These are phyloP conservation scores for Glomeris maerens DNA, from an alignment of 1,140 invertebrate species.

Conservation along the genomic window DNA sequence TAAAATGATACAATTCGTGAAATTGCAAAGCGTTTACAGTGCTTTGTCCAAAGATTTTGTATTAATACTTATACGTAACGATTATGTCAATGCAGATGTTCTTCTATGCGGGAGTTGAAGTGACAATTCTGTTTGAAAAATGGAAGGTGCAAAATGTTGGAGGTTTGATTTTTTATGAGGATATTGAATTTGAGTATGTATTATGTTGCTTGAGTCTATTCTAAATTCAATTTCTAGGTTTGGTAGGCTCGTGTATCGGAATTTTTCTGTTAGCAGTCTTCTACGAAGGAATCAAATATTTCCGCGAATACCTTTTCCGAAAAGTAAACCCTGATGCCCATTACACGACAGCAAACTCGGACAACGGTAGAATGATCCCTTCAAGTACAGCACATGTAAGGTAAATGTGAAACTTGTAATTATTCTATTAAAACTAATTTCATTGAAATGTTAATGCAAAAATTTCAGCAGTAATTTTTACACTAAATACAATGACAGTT, in stretches of 20 bases:
- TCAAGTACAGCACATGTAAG: not conserved
- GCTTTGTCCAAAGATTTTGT: too few relatives aligned
- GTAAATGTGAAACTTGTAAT: not conserved
- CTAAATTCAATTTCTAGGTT: conserved; percentile 28
- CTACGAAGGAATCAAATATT: conserved; percentile 85
- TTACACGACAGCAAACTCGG: not conserved
- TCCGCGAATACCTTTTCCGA: conserved; percentile 31
- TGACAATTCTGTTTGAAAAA: conserved; percentile 52
- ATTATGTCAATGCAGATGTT: conserved; percentile 38
- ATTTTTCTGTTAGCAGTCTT: conserved; percentile 70
- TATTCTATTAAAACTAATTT: not conserved
- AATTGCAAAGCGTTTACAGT: too few relatives aligned
- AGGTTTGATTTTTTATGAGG: conserved; percentile 20
- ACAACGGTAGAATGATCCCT: not conserved
- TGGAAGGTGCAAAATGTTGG: conserved; percentile 58
- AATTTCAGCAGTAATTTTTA: too few relatives aligned
- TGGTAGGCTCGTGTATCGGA: conserved; percentile 68
- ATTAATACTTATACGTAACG: not conserved
- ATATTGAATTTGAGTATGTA: not conserved
- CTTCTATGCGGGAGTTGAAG: conserved; percentile 61
- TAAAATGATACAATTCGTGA: conserved; percentile 10
- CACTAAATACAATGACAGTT: too few relatives aligned
- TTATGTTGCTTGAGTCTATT: conserved; percentile 5
- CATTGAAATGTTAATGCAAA: too few relatives aligned
- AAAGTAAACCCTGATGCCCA: not conserved